Percentiles rank a stretch among this genome's conserved stretches.
Evolutionary conservation across 1,140 invertebrate genomes (phyloP).

Genomic region (Danaus melanippus): DNA sequence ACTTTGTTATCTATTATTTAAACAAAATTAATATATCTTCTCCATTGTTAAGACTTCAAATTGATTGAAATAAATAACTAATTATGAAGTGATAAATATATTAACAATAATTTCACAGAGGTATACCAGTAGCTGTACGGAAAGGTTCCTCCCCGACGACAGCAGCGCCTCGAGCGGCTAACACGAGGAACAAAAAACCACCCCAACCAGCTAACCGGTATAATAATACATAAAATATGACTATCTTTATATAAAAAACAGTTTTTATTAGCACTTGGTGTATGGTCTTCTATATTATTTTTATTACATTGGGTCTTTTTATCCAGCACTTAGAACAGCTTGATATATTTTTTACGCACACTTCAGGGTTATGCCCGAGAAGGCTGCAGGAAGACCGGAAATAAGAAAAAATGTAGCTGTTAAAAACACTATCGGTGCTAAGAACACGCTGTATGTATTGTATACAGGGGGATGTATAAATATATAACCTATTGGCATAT

Average conservation of each 20-base stretch:
- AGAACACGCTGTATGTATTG: conserved; percentile 58
- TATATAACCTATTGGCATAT: too few species aligned
- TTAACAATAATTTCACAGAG: conserved; percentile 27
- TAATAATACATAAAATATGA: conserved; percentile 3
- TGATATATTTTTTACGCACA: conserved; percentile 30
- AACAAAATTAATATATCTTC: too few species aligned
- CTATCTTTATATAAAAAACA: conserved; percentile 3
- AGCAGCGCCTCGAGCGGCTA: conserved; percentile 20
- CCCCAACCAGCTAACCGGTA: conserved; percentile 58
- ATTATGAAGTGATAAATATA: neutral
- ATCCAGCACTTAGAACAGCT: conserved; percentile 9
- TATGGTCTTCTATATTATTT: conserved; percentile 3
- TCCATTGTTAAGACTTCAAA: too few species aligned
- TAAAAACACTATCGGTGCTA: conserved; percentile 48
- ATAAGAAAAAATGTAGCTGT: conserved; percentile 38
- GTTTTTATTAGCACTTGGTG: conserved; percentile 1
- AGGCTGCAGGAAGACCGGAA: conserved; percentile 39
- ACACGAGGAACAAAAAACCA: conserved; percentile 38
- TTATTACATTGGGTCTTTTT: neutral
- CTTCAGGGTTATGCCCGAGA: conserved; percentile 49
- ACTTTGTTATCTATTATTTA: too few species aligned
- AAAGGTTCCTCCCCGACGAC: conserved; percentile 53
- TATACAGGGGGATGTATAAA: conserved; percentile 31
- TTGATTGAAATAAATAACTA: too few species aligned
- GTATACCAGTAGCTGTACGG: conserved; percentile 58